These are phyloP conservation scores for Stichopus horrens DNA, from an alignment of 53 echinoderm and acorn worm genomes.

Conservation along the genomic window DNA sequence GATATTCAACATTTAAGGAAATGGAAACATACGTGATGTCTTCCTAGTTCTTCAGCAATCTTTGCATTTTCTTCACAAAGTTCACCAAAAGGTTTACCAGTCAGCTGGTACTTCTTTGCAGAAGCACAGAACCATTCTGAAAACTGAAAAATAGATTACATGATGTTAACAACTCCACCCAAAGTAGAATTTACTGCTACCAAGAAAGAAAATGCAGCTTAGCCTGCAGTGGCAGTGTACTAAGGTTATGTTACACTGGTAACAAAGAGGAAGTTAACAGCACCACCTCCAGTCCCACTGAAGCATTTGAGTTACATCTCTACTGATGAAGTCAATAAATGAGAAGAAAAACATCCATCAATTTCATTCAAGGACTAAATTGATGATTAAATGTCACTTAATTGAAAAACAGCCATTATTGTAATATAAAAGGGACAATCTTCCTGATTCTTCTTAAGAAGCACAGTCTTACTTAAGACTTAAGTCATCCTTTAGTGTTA, in stretches of 20 bases:
- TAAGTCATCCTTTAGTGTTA: too few species aligned
- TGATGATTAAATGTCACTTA: too few species aligned
- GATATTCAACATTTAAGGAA: too few species aligned
- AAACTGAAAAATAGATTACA: constrained; percentile 54
- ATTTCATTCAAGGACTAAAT: too few species aligned
- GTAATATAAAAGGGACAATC: too few species aligned
- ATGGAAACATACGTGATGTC: constrained; percentile 69
- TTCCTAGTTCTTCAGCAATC: constrained; percentile 71
- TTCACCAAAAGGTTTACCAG: constrained; percentile 78
- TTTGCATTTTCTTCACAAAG: constrained; percentile 94
- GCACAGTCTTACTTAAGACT: too few species aligned
- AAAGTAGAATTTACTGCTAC: not conserved
- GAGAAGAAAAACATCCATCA: too few species aligned
- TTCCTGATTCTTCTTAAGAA: too few species aligned
- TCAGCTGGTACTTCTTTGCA: constrained; percentile 70
- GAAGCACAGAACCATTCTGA: constrained; percentile 74
- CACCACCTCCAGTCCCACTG: not conserved
- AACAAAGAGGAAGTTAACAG: not conserved
- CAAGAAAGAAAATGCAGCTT: constrained; percentile 8
- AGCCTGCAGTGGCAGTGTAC: too few species aligned
- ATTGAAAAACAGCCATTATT: too few species aligned
- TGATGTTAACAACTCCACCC: not conserved
- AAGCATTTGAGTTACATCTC: not conserved
- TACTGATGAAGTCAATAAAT: not conserved
- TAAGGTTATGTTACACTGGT: too few species aligned